These are phyloP conservation scores for Montipora capricornis DNA, from an alignment of 64 coral and sea anemone species.

Conservation along the genomic window DNA sequence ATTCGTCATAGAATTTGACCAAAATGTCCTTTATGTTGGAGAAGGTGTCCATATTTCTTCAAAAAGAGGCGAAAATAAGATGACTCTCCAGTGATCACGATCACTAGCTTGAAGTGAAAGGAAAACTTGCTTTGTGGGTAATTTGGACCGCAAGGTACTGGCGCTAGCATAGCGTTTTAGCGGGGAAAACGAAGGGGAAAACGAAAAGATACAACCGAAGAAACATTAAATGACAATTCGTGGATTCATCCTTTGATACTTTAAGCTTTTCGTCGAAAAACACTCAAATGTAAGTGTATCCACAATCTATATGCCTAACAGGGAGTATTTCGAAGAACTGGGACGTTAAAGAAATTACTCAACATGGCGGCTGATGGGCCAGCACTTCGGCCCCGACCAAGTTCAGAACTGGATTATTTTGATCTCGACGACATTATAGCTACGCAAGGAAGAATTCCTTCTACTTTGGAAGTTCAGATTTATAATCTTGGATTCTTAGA, in stretches of 20 bases:
- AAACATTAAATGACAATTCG: not conserved
- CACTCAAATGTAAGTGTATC: not conserved
- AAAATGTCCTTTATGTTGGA: slow-evolving; percentile 88
- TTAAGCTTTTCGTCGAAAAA: not conserved
- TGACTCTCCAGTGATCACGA: slow-evolving; percentile 37
- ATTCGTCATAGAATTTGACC: slow-evolving; percentile 98
- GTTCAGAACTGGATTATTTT: slow-evolving; percentile 81
- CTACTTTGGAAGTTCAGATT: slow-evolving; percentile 85
- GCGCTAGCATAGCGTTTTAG: slow-evolving; percentile 14
- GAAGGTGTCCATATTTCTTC: slow-evolving; percentile 84
- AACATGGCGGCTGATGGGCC: slow-evolving; percentile 54
- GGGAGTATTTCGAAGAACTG: not conserved
- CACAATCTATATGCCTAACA: not conserved
- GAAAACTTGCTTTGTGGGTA: slow-evolving; percentile 59
- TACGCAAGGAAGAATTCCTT: slow-evolving; percentile 83
- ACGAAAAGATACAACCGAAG: not conserved
- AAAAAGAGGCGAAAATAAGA: not conserved
- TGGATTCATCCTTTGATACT: not conserved
- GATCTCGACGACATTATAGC: slow-evolving; percentile 89
- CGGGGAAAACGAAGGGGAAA: not conserved
- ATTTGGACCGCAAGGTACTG: slow-evolving; percentile 33
- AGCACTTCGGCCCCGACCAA: slow-evolving; percentile 75
- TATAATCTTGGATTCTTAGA: slow-evolving; percentile 94
- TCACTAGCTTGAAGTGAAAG: not conserved
- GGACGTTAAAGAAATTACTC: slow-evolving; percentile 27